Evolutionary conservation across 2,888 invertebrate species (phyloP).

Genomic region (Ariolimax columbianus): DNA sequence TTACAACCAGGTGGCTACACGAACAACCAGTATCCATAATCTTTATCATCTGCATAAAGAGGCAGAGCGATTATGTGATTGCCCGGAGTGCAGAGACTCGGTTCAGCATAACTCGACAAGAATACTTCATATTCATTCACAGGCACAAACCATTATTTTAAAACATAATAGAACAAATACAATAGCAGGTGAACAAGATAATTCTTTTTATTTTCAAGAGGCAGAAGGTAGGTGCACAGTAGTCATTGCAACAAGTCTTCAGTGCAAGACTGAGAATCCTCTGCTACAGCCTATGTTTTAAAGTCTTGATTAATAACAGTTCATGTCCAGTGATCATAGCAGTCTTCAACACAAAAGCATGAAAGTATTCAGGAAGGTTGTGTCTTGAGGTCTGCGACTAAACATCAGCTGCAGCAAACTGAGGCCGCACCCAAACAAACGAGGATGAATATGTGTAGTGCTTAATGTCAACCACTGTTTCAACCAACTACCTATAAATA

Average conservation of each 20-base stretch:
- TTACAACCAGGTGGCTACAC: too few species aligned
- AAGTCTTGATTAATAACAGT: not conserved
- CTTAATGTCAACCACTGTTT: not conserved
- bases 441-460: not conserved
- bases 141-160: too few species aligned
- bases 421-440: not conserved
- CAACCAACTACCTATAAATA: conserved; percentile 25
- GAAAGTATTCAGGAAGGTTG: not conserved
- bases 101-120: too few species aligned
- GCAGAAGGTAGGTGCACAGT: conserved; percentile 40
- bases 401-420: conserved; percentile 13
- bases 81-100: too few species aligned
- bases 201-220: conserved; percentile 41
- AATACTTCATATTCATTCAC: too few species aligned
- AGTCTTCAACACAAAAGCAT: not conserved
- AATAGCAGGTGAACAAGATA: conserved; percentile 44
- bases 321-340: not conserved
- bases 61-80: too few species aligned
- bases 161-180: not conserved
- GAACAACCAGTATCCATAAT: too few species aligned
- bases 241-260: not conserved
- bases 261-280: not conserved
- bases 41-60: too few species aligned
- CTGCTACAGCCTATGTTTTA: not conserved
- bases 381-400: not conserved